Percentiles rank a stretch among this genome's conserved stretches.
These are phyloP conservation scores for Pseudomugil tenellus DNA, from an alignment of 2,797 vertebrate genomes.

Conservation along the genomic window DNA sequence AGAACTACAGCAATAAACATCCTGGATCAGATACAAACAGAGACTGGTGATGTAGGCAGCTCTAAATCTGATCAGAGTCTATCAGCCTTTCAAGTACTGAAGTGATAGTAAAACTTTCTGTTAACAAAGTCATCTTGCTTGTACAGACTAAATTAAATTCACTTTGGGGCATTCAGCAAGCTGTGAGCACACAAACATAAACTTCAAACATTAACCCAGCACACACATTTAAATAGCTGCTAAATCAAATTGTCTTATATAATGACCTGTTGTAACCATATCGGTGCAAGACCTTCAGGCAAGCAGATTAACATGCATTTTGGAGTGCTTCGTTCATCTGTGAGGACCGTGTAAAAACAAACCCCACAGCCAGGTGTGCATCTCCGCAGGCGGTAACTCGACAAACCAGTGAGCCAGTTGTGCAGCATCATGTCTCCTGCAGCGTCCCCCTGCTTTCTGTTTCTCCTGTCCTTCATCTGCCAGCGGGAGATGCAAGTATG, in stretches of 20 bases:
- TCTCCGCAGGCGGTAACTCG: slow-evolving; percentile 52
- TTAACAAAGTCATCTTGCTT: too few species aligned
- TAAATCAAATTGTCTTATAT: neutral
- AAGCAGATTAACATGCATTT: neutral
- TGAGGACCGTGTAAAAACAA: slow-evolving; percentile 20
- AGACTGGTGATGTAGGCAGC: neutral
- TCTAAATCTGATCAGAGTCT: neutral
- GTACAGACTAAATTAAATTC: neutral
- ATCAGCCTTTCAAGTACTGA: neutral
- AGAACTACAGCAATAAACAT: neutral
- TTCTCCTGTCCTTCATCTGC: slow-evolving; percentile 66
- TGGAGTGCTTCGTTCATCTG: slow-evolving; percentile 9
- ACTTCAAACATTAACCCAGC: neutral
- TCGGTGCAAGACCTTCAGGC: slow-evolving; percentile 15
- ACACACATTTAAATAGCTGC: neutral
- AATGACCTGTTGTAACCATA: slow-evolving; percentile 14
- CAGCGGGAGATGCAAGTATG: slow-evolving; percentile 53
- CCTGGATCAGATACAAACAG: neutral
- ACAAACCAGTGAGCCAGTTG: slow-evolving; percentile 59
- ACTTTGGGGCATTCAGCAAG: neutral
- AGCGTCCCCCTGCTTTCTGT: slow-evolving; percentile 49
- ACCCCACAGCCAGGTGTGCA: slow-evolving; percentile 58
- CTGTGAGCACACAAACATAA: slow-evolving; percentile 2
- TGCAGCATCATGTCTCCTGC: slow-evolving; percentile 57
- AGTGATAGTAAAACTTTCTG: neutral